phyloP scores from a whole-genome alignment of 2,797 vertebrate genomes.

The Monodelphis domestica region DNA sequence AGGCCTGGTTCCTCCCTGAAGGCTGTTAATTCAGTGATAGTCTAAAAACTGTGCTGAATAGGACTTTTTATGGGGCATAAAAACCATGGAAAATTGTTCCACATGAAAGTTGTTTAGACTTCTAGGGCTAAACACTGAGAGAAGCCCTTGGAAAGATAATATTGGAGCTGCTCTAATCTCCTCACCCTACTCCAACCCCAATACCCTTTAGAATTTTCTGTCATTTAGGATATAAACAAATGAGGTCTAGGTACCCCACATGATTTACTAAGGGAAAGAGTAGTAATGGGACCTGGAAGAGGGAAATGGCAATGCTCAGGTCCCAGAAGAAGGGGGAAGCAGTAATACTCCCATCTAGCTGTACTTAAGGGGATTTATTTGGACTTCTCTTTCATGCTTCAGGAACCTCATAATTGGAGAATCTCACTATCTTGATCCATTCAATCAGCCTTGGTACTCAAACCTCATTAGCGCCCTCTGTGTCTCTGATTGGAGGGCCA shows the following conservation, averaged over 20 bases:
- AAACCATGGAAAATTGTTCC: background rate
- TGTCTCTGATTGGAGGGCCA: too few species aligned
- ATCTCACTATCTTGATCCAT: too few species aligned
- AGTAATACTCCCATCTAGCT: too few species aligned
- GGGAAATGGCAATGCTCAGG: too few species aligned
- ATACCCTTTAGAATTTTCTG: background rate
- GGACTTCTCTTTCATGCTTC: too few species aligned
- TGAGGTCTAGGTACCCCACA: background rate
- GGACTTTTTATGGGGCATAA: background rate
- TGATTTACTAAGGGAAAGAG: background rate
- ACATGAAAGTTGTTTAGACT: background rate
- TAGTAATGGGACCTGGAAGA: too few species aligned
- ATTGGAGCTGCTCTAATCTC: background rate
- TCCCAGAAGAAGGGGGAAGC: too few species aligned
- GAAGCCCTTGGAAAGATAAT: background rate
- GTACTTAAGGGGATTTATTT: too few species aligned
- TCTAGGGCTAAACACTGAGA: background rate
- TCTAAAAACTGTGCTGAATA: background rate
- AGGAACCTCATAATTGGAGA: too few species aligned
- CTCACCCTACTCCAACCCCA: background rate
- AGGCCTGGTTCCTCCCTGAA: background rate
- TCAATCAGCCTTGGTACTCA: too few species aligned
- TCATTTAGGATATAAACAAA: background rate
- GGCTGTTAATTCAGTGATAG: background rate
- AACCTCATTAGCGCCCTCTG: too few species aligned